Percentiles rank a stretch among this genome's conserved stretches.
Evolutionary conservation across 2,113 vertebrate genomes (phyloP).

Genomic region (Rhea pennata): DNA sequence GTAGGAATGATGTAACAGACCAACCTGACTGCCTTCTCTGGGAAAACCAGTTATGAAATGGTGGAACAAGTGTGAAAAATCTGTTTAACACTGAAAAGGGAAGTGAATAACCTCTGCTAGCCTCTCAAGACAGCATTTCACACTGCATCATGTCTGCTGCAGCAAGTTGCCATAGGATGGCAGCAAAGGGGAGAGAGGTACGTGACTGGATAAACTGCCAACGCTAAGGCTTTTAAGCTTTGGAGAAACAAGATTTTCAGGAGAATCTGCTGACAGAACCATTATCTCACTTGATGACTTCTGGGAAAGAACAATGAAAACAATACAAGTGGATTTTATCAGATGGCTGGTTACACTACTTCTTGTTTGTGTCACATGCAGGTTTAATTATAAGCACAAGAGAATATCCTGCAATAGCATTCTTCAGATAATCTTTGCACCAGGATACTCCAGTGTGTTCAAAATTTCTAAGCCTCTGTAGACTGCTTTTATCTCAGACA

Average conservation of each 20-base stretch:
- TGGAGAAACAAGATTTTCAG: background rate
- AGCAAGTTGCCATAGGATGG: slow-evolving; percentile 17
- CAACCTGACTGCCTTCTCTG: background rate
- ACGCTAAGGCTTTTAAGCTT: background rate
- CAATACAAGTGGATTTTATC: background rate
- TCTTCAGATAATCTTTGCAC: background rate
- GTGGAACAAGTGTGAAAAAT: background rate
- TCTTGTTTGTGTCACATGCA: background rate
- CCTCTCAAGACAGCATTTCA: slow-evolving; percentile 36
- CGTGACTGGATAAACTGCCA: background rate
- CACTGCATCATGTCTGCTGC: background rate
- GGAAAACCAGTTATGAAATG: background rate
- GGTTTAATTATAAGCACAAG: background rate
- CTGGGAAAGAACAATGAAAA: background rate
- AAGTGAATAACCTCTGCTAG: slow-evolving; percentile 7
- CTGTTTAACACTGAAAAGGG: background rate
- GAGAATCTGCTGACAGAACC: background rate
- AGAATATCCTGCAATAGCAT: background rate
- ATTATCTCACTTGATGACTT: background rate
- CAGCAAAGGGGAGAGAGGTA: slow-evolving; percentile 37
- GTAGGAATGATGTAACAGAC: background rate
- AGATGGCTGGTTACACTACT: background rate
- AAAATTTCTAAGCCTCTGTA: background rate
- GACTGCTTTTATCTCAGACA: background rate
- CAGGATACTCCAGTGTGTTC: background rate